Evolutionary conservation across 2,797 vertebrate genomes (phyloP).

Genomic region (Hybognathus amarus): DNA sequence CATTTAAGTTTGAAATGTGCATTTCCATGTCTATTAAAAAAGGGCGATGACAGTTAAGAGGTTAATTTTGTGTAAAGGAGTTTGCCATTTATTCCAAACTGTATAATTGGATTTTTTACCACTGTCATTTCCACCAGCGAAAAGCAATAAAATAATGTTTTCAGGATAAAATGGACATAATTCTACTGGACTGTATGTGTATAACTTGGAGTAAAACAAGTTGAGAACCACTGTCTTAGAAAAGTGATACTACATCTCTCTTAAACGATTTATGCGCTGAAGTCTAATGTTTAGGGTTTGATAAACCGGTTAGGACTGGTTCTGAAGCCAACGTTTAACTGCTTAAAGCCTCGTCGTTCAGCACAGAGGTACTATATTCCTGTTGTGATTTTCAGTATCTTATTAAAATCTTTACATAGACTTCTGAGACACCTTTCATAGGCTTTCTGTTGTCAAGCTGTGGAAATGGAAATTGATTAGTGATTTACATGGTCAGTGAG

Average conservation of each 20-base stretch:
- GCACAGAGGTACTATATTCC: constrained; percentile 32
- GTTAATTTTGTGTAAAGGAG: background rate
- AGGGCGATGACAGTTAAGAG: no score
- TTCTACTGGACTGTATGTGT: background rate
- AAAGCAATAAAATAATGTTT: background rate
- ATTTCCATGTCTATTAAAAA: no score
- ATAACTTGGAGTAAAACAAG: background rate
- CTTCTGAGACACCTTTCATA: constrained; percentile 83
- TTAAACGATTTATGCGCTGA: background rate
- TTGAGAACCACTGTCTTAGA: background rate
- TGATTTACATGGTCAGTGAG: constrained; percentile 99
- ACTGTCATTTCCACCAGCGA: no score
- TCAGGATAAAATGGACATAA: background rate
- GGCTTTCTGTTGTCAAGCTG: constrained; percentile 93
- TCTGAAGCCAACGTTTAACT: constrained; percentile 10
- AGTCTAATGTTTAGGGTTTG: background rate
- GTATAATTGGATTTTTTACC: background rate
- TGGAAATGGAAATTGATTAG: constrained; percentile 99
- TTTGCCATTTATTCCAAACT: background rate
- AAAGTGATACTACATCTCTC: background rate
- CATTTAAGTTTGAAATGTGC: no score
- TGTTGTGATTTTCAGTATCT: constrained; percentile 82
- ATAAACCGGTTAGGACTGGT: background rate
- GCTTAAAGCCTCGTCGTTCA: background rate
- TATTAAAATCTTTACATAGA: constrained; percentile 84